Conservation (phyloP, 2,113 vertebrate genomes). For the Alethe diademata region DNA sequence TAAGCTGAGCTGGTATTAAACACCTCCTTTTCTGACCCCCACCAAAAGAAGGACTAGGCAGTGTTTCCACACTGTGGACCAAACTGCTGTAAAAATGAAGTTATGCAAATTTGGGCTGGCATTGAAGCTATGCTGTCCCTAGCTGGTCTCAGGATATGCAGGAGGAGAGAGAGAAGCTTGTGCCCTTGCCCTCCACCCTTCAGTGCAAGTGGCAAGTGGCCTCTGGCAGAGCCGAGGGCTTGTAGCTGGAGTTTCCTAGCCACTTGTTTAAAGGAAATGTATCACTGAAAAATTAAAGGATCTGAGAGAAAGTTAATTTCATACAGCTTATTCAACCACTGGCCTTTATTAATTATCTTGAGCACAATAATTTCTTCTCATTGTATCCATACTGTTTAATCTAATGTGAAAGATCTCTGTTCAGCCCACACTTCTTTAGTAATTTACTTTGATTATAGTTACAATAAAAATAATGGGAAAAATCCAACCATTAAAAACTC, state of each 20-base stretch:
- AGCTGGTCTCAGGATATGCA: neutral
- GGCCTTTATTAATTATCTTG: slow-evolving; percentile 19
- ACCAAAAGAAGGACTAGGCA: neutral
- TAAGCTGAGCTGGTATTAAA: neutral
- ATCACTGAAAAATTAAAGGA: neutral
- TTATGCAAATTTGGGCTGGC: neutral
- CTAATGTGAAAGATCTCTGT: neutral
- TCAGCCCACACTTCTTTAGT: slow-evolving; percentile 1
- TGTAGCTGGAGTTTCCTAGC: neutral
- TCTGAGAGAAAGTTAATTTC: neutral
- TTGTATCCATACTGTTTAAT: slow-evolving; percentile 2
- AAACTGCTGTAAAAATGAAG: neutral
- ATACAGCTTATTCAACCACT: slow-evolving; percentile 1
- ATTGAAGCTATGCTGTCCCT: neutral
- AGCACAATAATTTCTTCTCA: slow-evolving; percentile 21
- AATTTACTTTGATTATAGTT: slow-evolving; percentile 21
- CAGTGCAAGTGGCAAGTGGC: neutral
- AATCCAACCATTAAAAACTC: neutral
- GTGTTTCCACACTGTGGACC: neutral
- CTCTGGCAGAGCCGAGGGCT: neutral
- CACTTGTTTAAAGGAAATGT: neutral
- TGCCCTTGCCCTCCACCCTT: neutral
- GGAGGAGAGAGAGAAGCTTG: neutral
- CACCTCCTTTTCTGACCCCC: neutral
- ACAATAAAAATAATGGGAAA: neutral